These are phyloP conservation scores for Hedychridium roseum DNA, from an alignment of 2,888 invertebrate genomes.

Conservation along the genomic window DNA sequence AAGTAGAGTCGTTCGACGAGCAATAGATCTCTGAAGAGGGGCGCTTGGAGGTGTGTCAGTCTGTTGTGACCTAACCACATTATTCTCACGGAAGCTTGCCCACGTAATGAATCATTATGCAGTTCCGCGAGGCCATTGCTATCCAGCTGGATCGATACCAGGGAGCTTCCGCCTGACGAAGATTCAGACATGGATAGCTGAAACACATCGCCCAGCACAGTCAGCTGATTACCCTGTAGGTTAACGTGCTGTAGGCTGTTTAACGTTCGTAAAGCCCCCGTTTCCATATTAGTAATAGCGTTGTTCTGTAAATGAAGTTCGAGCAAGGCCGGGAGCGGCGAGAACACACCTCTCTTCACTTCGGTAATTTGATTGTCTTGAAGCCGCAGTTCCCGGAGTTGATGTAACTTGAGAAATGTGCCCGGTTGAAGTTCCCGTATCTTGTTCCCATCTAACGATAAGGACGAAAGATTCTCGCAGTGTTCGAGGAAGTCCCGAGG, in stretches of 20 bases:
- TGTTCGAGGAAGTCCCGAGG: slow-evolving; percentile 79
- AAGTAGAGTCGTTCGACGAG: slow-evolving; percentile 82
- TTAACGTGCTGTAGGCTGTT: slow-evolving; percentile 85
- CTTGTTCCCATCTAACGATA: slow-evolving; percentile 88
- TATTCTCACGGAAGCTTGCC: slow-evolving; percentile 85
- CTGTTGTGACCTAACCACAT: slow-evolving; percentile 90
- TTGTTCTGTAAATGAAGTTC: slow-evolving; percentile 91
- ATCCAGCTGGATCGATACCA: slow-evolving; percentile 84
- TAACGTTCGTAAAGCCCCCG: slow-evolving; percentile 80
- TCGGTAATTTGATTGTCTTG: slow-evolving; percentile 84
- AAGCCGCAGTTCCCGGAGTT: slow-evolving; percentile 81
- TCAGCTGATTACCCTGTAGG: slow-evolving; percentile 82
- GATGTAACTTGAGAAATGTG: slow-evolving; percentile 78
- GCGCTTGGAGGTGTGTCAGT: slow-evolving; percentile 75
- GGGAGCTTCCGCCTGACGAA: slow-evolving; percentile 63
- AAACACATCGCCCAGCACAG: slow-evolving; percentile 81
- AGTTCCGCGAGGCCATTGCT: slow-evolving; percentile 78
- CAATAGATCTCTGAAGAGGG: slow-evolving; percentile 79
- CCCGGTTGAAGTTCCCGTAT: slow-evolving; percentile 81
- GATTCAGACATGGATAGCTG: slow-evolving; percentile 68
- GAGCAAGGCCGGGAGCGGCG: slow-evolving; percentile 78
- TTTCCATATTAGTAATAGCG: slow-evolving; percentile 79
- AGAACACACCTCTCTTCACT: slow-evolving; percentile 82
- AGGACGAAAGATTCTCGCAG: slow-evolving; percentile 79
- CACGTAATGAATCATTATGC: slow-evolving; percentile 81